Conservation (phyloP, 92 coral and sea anemone genomes). For the Virgularia gustaviana region DNA sequence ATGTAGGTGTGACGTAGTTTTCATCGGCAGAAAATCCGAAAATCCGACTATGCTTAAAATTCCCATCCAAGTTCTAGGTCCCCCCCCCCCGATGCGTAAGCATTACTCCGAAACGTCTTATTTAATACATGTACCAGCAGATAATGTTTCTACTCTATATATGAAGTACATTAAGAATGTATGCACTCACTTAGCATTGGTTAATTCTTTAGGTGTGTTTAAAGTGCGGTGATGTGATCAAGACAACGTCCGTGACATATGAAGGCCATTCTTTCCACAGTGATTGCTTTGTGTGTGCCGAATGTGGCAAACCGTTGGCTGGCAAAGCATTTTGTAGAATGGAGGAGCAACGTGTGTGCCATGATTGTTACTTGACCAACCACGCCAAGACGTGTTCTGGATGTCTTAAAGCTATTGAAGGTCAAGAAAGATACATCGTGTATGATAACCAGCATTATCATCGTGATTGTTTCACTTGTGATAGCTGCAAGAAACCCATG, state of each 20-base stretch:
- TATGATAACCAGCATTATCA: slow-evolving; percentile 51
- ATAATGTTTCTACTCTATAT: no score
- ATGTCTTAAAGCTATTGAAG: slow-evolving; percentile 44
- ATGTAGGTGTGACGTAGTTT: no score
- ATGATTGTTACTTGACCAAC: slow-evolving; percentile 43
- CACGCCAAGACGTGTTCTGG: slow-evolving; percentile 54
- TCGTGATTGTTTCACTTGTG: slow-evolving; percentile 48
- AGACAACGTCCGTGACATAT: slow-evolving; percentile 70
- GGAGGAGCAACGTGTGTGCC: slow-evolving; percentile 52
- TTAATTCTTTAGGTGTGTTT: slow-evolving; percentile 70
- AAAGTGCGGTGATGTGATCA: slow-evolving; percentile 69
- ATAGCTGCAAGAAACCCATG: slow-evolving; percentile 51
- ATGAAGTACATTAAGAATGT: no score
- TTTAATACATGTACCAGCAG: no score
- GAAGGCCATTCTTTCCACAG: slow-evolving; percentile 54
- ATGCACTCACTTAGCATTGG: no score
- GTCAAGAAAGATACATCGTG: slow-evolving; percentile 48
- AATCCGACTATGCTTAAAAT: no score
- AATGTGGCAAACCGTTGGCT: slow-evolving; percentile 41
- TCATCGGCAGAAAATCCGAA: no score
- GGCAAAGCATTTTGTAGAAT: slow-evolving; percentile 53
- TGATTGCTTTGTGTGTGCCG: slow-evolving; percentile 52
- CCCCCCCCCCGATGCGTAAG: no score
- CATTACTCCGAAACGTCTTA: no score
- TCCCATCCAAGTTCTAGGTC: no score